Conservation (phyloP, 1,140 invertebrate genomes). For the Lepidotrigona ventralis region DNA sequence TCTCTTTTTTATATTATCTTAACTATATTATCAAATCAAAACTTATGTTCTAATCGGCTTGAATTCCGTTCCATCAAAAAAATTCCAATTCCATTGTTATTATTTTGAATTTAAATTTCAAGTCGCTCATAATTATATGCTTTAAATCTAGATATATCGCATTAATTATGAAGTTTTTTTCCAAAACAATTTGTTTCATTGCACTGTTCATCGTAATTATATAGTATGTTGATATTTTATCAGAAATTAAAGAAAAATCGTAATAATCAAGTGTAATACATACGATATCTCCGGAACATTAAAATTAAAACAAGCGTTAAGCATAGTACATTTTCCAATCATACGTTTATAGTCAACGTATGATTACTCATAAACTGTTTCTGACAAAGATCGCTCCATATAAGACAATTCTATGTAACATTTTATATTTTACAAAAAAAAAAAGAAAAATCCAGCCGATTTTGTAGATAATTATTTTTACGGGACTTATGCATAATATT, state of each 20-base stretch:
- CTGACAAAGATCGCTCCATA: conserved; percentile 31
- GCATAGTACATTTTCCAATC: neutral
- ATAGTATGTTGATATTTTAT: neutral
- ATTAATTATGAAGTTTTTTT: neutral
- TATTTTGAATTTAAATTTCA: neutral
- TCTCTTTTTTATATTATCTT: too few relatives aligned
- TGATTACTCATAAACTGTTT: conserved; percentile 29
- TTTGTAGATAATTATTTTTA: neutral
- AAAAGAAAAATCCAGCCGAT: neutral
- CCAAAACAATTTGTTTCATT: neutral
- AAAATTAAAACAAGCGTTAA: neutral
- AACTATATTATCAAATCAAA: too few relatives aligned
- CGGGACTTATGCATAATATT: neutral
- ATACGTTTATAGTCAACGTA: neutral
- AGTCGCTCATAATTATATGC: neutral
- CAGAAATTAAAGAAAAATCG: neutral
- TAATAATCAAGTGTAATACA: neutral
- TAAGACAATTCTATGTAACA: conserved; percentile 18
- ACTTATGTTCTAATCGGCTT: neutral
- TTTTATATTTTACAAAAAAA: too few relatives aligned
- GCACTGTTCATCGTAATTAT: neutral
- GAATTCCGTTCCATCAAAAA: neutral
- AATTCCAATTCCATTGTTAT: neutral
- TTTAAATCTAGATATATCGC: neutral
- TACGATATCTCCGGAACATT: neutral